phyloP scores from a whole-genome alignment of 64 coral and sea anemone genomes.

The Astreopora myriophthalma region DNA sequence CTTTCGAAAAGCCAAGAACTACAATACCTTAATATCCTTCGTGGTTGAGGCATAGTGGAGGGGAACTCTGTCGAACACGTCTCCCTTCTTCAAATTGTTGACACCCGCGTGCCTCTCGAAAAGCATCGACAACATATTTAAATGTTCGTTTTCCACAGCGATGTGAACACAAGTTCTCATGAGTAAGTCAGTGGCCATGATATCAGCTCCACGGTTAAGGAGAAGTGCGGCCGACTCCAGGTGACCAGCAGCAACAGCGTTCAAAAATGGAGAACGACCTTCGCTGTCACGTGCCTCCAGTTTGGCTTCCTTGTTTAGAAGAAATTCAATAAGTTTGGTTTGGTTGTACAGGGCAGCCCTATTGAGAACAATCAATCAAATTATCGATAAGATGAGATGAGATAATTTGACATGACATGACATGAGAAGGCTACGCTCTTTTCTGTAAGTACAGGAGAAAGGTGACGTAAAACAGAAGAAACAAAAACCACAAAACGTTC shows the following conservation, averaged over 20 bases:
- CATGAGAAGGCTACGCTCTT: no score
- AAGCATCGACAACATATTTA: constrained; percentile 63
- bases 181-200: constrained; percentile 29
- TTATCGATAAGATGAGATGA: no score
- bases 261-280: constrained; percentile 75
- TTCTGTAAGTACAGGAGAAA: no score
- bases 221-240: constrained; percentile 46
- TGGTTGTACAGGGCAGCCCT: constrained; percentile 63
- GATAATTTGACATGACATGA: not conserved
- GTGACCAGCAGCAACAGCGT: constrained; percentile 56
- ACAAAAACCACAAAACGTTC: no score
- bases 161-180: constrained; percentile 90
- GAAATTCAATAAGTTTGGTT: constrained; percentile 45
- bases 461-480: not conserved
- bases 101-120: constrained; percentile 20
- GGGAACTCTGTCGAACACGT: constrained; percentile 77
- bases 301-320: constrained; percentile 58
- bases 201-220: constrained; percentile 72
- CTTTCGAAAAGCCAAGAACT: not conserved
- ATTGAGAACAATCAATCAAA: no score
- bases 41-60: constrained; percentile 67
- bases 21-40: constrained; percentile 69
- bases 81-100: constrained; percentile 65
- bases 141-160: constrained; percentile 72
- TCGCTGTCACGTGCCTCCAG: constrained; percentile 59